phyloP scores from a whole-genome alignment of 2,113 vertebrate species.

The Siniperca chuatsi region DNA sequence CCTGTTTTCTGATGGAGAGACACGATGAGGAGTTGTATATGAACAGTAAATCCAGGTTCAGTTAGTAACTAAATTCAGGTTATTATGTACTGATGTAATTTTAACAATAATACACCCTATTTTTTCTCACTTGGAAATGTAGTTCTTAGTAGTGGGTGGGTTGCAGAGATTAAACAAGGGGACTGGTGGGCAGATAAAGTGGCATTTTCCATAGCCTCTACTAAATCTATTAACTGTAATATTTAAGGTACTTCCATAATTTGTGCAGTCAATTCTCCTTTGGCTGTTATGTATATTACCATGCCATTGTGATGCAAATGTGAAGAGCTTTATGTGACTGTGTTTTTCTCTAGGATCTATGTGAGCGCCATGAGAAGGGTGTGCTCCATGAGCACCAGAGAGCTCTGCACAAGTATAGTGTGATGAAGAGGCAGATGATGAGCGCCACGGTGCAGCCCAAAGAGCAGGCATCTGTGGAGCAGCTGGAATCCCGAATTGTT shows the following conservation, averaged over 20 bases:
- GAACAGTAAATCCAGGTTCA: neutral
- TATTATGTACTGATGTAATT: conserved; percentile 19
- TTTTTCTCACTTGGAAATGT: neutral
- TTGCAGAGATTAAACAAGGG: neutral
- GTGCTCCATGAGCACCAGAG: conserved; percentile 95
- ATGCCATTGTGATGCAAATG: neutral
- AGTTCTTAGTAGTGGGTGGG: conserved; percentile 4
- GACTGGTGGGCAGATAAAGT: conserved; percentile 9
- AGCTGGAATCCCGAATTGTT: conserved; percentile 94
- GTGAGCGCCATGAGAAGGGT: conserved; percentile 95
- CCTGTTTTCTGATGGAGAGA: conserved; percentile 1
- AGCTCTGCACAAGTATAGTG: conserved; percentile 93
- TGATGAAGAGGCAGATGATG: conserved; percentile 97
- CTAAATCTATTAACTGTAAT: conserved; percentile 24
- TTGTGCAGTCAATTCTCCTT: neutral
- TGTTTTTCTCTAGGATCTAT: conserved; percentile 88
- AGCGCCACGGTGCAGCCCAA: conserved; percentile 90
- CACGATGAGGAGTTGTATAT: neutral
- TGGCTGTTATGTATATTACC: neutral
- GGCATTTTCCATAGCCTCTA: neutral
- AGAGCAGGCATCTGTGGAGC: conserved; percentile 91
- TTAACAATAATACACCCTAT: neutral
- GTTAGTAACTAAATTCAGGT: neutral
- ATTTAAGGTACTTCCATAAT: conserved; percentile 3
- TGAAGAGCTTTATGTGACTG: neutral